A percentile compares a stretch with the other conserved stretches of the same genome.
Evolutionary conservation across 1,140 invertebrate species (phyloP).

Genomic region (Reticulitermes speratus): DNA sequence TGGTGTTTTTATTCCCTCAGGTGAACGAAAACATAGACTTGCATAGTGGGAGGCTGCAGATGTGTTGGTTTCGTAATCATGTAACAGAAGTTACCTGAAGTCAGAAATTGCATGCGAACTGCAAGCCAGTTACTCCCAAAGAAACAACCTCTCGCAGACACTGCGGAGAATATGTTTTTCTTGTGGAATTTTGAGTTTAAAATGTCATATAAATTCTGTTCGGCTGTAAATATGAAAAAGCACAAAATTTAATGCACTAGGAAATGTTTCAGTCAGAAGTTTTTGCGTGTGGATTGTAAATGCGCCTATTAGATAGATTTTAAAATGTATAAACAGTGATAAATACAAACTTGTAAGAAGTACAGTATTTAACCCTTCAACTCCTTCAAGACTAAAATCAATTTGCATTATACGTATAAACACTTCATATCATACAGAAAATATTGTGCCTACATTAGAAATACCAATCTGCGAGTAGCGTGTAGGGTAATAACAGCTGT

Average conservation of each 20-base stretch:
- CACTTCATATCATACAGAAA: no score
- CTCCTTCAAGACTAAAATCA: no score
- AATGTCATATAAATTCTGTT: not conserved
- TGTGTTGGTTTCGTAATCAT: not conserved
- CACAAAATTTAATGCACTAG: not conserved
- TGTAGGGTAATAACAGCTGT: no score
- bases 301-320: not conserved
- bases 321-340: not conserved
- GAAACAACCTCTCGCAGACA: not conserved
- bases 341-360: not conserved
- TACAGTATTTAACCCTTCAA: no score
- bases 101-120: not conserved
- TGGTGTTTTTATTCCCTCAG: constrained; percentile 1
- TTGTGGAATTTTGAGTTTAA: not conserved
- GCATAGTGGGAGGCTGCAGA: not conserved
- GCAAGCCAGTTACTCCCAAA: not conserved
- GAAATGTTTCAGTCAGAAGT: not conserved
- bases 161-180: not conserved
- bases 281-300: not conserved
- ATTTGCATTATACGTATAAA: no score
- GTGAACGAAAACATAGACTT: not conserved
- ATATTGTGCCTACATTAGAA: no score
- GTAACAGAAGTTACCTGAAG: constrained; percentile 15
- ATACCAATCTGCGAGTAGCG: no score
- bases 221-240: not conserved